phyloP scores from a whole-genome alignment of 2,888 invertebrate species.

The Orthonychiurus folsomi region DNA sequence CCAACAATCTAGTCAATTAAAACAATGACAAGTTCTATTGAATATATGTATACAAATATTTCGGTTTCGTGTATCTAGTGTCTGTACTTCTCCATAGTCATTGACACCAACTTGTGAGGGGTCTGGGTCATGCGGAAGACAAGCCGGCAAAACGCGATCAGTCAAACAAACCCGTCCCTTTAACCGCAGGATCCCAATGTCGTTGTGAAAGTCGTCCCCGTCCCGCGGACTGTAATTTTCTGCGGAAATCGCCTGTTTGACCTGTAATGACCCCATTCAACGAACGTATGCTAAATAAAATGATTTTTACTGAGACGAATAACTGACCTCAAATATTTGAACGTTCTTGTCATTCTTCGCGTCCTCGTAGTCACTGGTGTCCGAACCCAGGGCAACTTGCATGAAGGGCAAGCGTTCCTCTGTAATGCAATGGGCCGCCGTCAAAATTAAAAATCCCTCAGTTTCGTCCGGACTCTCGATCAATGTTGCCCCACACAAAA shows the following conservation, averaged over 20 bases:
- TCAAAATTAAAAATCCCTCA: background rate
- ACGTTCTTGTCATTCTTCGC: background rate
- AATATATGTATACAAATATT: too few species aligned
- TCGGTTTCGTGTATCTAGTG: background rate
- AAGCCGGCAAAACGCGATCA: background rate
- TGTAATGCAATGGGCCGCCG: background rate
- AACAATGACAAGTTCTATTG: too few species aligned
- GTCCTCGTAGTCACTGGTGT: background rate
- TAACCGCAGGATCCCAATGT: background rate
- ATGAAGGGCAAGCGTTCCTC: background rate
- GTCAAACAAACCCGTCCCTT: background rate
- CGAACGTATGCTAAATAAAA: too few species aligned
- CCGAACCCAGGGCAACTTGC: background rate
- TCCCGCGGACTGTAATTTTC: background rate
- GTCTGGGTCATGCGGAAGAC: too few species aligned
- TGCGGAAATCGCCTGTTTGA: background rate
- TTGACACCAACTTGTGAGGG: too few species aligned
- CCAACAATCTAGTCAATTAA: too few species aligned
- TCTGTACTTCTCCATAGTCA: conserved; percentile 2
- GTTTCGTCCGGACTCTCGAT: background rate
- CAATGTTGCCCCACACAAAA: background rate
- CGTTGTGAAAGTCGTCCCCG: background rate
- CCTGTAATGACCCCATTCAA: too few species aligned
- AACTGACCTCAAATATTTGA: too few species aligned
- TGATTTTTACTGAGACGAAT: too few species aligned